Conservation (phyloP, 2,888 invertebrate genomes). For the Ophion ellenae region DNA sequence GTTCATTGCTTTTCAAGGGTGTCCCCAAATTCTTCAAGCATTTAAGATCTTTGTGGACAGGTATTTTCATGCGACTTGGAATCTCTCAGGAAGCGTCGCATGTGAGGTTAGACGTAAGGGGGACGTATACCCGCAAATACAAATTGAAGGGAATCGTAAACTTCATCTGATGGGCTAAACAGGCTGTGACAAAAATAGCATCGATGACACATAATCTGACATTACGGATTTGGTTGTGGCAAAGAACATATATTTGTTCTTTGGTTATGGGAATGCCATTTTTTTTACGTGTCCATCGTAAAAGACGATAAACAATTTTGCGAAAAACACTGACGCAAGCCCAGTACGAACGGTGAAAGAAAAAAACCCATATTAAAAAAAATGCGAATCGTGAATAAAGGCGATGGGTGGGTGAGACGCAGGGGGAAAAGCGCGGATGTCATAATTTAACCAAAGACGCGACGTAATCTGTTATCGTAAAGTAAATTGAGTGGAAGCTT, state of each 20-base stretch:
- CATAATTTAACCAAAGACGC: not conserved
- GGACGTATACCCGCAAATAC: not conserved
- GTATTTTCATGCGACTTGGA: no score
- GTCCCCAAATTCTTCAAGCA: no score
- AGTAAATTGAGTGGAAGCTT: not conserved
- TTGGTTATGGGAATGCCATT: not conserved
- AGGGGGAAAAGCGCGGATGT: not conserved
- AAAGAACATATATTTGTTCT: no score
- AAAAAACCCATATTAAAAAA: not conserved
- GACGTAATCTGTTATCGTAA: not conserved
- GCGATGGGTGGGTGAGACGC: not conserved
- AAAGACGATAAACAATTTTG: not conserved
- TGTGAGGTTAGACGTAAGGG: not conserved
- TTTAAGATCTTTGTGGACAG: no score
- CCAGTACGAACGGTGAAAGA: not conserved
- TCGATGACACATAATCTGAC: not conserved
- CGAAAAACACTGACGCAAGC: no score
- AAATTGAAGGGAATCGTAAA: not conserved
- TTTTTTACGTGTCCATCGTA: not conserved
- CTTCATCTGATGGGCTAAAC: not conserved
- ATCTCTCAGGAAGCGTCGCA: not conserved
- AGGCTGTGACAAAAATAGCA: not conserved
- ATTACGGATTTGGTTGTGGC: not conserved
- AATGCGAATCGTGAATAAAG: not conserved
- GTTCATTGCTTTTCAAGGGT: no score